phyloP scores from a whole-genome alignment of 2,888 invertebrate genomes.

The Colostygia pectinataria region DNA sequence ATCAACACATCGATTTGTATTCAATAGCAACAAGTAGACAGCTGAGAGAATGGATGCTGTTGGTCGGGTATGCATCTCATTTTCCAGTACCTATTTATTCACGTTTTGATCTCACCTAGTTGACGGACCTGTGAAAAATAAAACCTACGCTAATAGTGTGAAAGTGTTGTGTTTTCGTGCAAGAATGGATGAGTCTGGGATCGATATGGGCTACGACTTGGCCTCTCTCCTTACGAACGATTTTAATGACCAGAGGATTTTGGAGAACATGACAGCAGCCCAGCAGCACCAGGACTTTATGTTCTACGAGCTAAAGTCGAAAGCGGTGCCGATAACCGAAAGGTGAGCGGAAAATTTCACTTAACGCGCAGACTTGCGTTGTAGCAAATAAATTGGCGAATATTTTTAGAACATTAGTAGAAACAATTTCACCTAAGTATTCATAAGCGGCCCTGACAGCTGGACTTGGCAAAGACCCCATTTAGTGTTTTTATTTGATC shows the following conservation, averaged over 20 bases:
- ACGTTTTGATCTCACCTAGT: conserved; percentile 56
- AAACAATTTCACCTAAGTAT: conserved; percentile 74
- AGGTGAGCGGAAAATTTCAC: conserved; percentile 69
- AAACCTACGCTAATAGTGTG: conserved; percentile 56
- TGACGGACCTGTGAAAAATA: conserved; percentile 39
- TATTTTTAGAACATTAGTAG: conserved; percentile 77
- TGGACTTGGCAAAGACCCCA: conserved; percentile 77
- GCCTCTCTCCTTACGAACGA: conserved; percentile 82
- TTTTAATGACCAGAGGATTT: conserved; percentile 78
- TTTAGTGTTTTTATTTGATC: conserved; percentile 59
- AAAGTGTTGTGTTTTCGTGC: conserved; percentile 63
- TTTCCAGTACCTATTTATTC: conserved; percentile 51
- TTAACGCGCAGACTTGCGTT: conserved; percentile 41
- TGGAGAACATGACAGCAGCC: conserved; percentile 82
- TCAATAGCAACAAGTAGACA: conserved; percentile 77
- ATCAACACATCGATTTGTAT: conserved; percentile 16
- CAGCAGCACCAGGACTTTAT: conserved; percentile 83
- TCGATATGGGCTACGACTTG: conserved; percentile 86
- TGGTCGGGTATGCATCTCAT: conserved; percentile 52
- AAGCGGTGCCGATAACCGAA: conserved; percentile 82
- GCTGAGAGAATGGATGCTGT: conserved; percentile 77
- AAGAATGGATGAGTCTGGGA: conserved; percentile 85
- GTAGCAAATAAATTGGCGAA: conserved; percentile 52
- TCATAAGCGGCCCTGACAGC: conserved; percentile 72
- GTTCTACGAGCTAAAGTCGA: conserved; percentile 85